Conservation (phyloP, 2,888 invertebrate species). For the Volucella inflata region DNA sequence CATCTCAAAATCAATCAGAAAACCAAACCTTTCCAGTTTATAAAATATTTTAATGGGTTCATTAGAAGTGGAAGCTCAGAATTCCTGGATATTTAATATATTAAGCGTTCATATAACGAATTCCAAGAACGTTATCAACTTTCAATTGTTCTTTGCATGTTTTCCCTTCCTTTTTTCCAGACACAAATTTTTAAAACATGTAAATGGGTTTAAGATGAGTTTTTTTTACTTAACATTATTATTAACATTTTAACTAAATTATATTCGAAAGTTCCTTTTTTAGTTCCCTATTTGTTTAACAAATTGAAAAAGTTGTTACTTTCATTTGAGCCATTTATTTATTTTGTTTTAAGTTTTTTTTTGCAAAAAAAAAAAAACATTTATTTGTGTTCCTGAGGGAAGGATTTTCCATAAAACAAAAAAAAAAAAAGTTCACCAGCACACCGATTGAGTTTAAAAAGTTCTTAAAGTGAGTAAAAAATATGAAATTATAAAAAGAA, state of each 20-base stretch:
- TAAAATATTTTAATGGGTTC: no score
- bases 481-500: slow-evolving; percentile 20
- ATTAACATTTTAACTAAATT: slow-evolving; percentile 62
- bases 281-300: slow-evolving; percentile 79
- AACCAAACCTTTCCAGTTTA: no score
- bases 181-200: slow-evolving; percentile 16
- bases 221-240: slow-evolving; percentile 22
- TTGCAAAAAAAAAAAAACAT: slow-evolving; percentile 13
- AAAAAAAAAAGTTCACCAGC: slow-evolving; percentile 1
- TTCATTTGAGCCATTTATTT: slow-evolving; percentile 69
- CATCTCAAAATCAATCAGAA: no score
- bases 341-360: slow-evolving; percentile 14
- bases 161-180: not conserved
- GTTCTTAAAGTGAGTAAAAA: slow-evolving; percentile 50
- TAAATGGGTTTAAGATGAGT: slow-evolving; percentile 45
- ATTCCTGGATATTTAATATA: no score
- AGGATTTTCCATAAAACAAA: slow-evolving; percentile 57
- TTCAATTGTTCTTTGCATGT: no score
- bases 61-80: no score
- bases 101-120: no score
- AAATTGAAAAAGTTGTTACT: slow-evolving; percentile 35
- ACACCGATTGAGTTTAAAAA: slow-evolving; percentile 49
- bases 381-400: slow-evolving; percentile 69
- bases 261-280: slow-evolving; percentile 82
- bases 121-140: no score